Base-by-base conservation (phyloP, 2,797 vertebrate species). In the Chaetodon trifasciatus region DNA sequence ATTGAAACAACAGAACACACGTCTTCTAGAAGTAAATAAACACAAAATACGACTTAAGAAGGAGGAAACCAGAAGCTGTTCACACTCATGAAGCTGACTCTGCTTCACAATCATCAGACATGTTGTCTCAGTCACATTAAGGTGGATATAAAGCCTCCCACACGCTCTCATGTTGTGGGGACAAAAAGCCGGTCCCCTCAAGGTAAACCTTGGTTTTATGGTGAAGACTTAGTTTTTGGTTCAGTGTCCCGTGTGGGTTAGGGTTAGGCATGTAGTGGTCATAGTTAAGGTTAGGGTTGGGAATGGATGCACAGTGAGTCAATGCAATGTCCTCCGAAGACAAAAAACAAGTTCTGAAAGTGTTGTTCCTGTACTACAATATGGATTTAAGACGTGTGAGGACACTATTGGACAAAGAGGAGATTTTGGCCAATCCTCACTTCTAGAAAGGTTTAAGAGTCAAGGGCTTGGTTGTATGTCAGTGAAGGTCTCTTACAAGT, bases 1-100 rank as follows among this genome's bases (percentile, higher is more conserved):
- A 55, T 8, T 49, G 13, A 47, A 76, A 76, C 6, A 47, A 47
- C 19, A 50, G 11, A 75, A 63, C 1, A 69, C 28, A 74, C 1
- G 37, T 7, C 52, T 37, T 47, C 3, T 60, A 6, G 56, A 70
- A 40, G 7, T 8, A 49, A 49, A 47, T 0, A 58, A 74, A 76
- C 1, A 63, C 35, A 56, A 17, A 57, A 6, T 39, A 57, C 23
- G n/a, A 21, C 15, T 0, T 1, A 32, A 39, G 8, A 39, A 21
- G 15, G 44, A 44, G 24, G 11, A 82, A 57, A 68, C 8, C 5
- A 47, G 15, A 12, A 40, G 8, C 15, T 65, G 23, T 5, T 62
- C 46, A 40, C 40, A 23, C 3, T 1, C 5, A 56, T 71, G 3
- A 28, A 47, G 13, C 3, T 11, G 12, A 39, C 52, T 58, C 37